These are phyloP conservation scores for Sylvilagus bachmani DNA, from an alignment of 2,113 vertebrate species.

Conservation along the genomic window DNA sequence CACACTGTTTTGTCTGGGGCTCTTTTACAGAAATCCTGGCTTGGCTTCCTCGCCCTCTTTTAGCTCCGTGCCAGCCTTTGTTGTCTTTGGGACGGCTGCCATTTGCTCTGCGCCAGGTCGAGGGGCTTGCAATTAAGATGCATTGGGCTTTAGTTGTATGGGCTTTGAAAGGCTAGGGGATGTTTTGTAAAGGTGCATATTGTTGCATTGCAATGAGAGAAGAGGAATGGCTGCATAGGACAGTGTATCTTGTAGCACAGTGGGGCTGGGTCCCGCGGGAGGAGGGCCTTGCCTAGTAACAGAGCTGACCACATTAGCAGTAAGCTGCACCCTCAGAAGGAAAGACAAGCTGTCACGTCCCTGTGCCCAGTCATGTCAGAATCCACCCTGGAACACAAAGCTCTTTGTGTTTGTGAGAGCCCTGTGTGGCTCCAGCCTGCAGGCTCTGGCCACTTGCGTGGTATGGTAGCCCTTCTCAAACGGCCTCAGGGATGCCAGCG, in stretches of 20 bases:
- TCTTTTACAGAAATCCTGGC: background rate
- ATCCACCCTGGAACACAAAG: background rate
- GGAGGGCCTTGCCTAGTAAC: background rate
- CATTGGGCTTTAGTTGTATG: slow-evolving; percentile 46
- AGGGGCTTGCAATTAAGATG: background rate
- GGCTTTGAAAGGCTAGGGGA: background rate
- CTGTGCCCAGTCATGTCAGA: background rate
- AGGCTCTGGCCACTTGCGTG: background rate
- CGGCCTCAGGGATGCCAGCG: background rate
- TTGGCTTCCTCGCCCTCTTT: background rate
- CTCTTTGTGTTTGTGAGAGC: background rate
- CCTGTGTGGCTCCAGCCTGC: background rate
- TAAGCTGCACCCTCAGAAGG: background rate
- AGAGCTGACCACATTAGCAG: background rate
- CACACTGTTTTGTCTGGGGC: background rate
- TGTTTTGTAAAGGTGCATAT: slow-evolving; percentile 32
- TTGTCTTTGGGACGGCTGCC: background rate
- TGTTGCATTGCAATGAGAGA: slow-evolving; percentile 27
- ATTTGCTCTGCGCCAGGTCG: background rate
- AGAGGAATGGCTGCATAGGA: background rate
- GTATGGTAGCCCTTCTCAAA: background rate
- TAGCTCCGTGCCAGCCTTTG: background rate
- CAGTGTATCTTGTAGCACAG: background rate
- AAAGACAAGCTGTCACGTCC: background rate
- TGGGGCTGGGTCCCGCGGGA: background rate